Conservation (phyloP, 2,888 invertebrate species). For the Caenorhabditis sp. region DNA sequence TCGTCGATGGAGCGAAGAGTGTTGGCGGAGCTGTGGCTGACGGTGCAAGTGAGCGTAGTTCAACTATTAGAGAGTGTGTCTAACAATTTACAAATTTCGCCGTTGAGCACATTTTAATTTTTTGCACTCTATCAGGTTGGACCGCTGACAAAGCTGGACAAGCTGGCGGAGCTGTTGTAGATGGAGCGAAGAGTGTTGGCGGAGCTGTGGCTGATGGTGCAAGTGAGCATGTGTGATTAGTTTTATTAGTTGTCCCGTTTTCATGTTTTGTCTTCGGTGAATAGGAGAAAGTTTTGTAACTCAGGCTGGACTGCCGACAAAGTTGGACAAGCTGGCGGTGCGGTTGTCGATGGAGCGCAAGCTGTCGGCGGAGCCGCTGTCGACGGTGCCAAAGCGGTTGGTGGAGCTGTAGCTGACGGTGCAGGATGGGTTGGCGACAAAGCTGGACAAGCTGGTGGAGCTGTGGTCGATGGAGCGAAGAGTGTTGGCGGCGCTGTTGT, state of each 20-base stretch:
- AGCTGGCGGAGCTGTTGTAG: slow-evolving; percentile 5
- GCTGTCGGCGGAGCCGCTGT: slow-evolving; percentile 1
- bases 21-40: slow-evolving; percentile 13
- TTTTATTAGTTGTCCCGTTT: no score
- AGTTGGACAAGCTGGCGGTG: neutral
- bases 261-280: no score
- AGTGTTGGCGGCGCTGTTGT: slow-evolving; percentile 19
- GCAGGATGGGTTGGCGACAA: no score
- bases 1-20: slow-evolving; percentile 30
- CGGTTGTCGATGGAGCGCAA: slow-evolving; percentile 6
- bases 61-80: no score
- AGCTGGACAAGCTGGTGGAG: slow-evolving; percentile 3
- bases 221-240: neutral
- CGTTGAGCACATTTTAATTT: no score
- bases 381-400: neutral
- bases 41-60: neutral
- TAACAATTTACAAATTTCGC: neutral
- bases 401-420: neutral
- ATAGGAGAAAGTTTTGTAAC: neutral
- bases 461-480: slow-evolving; percentile 8
- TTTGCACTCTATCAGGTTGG: neutral
- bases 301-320: slow-evolving; percentile 1
- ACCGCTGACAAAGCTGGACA: neutral
- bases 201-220: slow-evolving; percentile 5
- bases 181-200: slow-evolving; percentile 15